Evolutionary conservation across 2,113 vertebrate species (phyloP).

Genomic region (Grammomys surdaster): DNA sequence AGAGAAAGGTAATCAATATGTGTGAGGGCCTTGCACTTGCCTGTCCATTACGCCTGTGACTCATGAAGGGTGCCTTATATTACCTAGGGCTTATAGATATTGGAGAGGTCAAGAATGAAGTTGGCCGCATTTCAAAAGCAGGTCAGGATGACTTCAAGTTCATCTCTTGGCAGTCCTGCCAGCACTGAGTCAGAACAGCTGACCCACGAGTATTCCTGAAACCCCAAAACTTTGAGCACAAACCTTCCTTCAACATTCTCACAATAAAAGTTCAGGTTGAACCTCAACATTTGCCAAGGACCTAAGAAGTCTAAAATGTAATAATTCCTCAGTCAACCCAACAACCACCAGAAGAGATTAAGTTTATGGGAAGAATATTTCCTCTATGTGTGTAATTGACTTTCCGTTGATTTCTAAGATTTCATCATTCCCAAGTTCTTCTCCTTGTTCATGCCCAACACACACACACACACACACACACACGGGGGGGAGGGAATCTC

Average conservation of each 20-base stretch:
- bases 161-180: neutral
- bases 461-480: neutral
- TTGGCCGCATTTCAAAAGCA: neutral
- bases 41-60: neutral
- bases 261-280: slow-evolving; percentile 6
- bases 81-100: neutral
- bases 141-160: neutral
- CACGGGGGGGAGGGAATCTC: neutral
- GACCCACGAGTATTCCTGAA: neutral
- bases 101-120: neutral
- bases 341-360: slow-evolving; percentile 41
- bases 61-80: neutral
- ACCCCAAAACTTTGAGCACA: neutral
- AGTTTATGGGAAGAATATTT: neutral
- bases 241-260: neutral
- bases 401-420: neutral
- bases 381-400: neutral
- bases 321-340: slow-evolving; percentile 26
- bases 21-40: fast-evolving
- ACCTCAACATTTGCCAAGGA: slow-evolving; percentile 40
- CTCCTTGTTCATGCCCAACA: neutral
- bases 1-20: neutral
- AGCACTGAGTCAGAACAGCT: neutral
- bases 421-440: neutral
- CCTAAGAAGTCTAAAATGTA: neutral